Percentiles rank a stretch among this genome's conserved stretches.
These are phyloP conservation scores for Dryocosmus kuriphilus DNA, from an alignment of 2,888 invertebrate species.

Conservation along the genomic window DNA sequence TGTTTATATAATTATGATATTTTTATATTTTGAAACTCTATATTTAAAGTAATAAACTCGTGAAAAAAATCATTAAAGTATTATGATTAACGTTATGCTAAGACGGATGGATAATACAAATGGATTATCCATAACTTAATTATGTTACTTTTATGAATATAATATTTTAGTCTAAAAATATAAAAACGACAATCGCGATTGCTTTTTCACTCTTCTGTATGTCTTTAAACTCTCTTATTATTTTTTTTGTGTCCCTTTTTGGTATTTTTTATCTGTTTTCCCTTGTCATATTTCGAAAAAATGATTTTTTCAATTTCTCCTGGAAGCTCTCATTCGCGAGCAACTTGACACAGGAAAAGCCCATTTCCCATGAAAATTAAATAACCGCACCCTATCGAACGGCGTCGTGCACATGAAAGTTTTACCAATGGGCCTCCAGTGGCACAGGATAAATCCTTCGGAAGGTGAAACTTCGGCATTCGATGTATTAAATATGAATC, in stretches of 20 bases:
- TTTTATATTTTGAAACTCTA: no score
- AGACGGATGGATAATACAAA: no score
- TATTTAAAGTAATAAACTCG: no score
- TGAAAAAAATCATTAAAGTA: no score
- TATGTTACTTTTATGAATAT: no score
- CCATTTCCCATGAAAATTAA: conserved; percentile 60
- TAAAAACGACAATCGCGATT: no score
- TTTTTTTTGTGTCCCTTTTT: neutral
- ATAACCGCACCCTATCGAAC: conserved; percentile 51
- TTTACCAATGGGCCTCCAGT: conserved; percentile 54
- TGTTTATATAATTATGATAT: no score
- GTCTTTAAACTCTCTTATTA: neutral
- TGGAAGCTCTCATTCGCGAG: neutral
- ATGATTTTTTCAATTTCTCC: neutral
- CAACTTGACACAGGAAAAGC: conserved; percentile 57
- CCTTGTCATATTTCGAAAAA: neutral
- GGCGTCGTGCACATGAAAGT: conserved; percentile 52
- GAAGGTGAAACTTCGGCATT: conserved; percentile 52
- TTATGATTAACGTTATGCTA: no score
- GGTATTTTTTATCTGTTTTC: conserved; percentile 36
- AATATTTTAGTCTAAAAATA: no score
- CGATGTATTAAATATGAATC: conserved; percentile 41
- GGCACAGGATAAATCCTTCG: conserved; percentile 51
- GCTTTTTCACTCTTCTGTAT: neutral
- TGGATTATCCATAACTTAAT: no score